Evolutionary conservation across 1,140 invertebrate genomes (phyloP).

Genomic region (Drosophila sp.): DNA sequence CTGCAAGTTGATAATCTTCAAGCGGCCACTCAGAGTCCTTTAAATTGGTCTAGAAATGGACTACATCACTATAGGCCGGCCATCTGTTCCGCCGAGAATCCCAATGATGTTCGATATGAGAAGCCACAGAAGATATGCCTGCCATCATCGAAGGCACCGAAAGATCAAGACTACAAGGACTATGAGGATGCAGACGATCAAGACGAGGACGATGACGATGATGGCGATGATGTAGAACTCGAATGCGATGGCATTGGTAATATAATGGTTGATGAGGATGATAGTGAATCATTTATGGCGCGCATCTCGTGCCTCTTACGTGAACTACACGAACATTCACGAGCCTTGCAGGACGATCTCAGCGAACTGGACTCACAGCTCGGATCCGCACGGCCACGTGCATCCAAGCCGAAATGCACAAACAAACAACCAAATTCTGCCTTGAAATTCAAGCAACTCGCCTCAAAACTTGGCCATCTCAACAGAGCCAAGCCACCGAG

Average conservation of each 20-base stretch:
- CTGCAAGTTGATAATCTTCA: not conserved
- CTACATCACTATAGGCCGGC: not conserved
- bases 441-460: not conserved
- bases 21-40: not conserved
- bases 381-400: not conserved
- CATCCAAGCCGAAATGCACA: not conserved
- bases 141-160: not conserved
- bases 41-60: not conserved
- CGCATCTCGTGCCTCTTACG: constrained; percentile 24
- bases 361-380: not conserved
- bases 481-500: not conserved
- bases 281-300: constrained; percentile 7
- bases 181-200: constrained; percentile 7
- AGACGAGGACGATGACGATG: constrained; percentile 11
- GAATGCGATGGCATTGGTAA: not conserved
- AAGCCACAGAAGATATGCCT: not conserved
- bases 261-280: not conserved
- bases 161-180: constrained; percentile 31
- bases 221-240: not conserved
- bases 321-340: constrained; percentile 5
- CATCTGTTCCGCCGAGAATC: constrained; percentile 32
- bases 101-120: constrained; percentile 20
- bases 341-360: constrained; percentile 7
- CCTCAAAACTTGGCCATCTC: not conserved
- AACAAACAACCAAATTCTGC: not conserved